Conservation (phyloP, 2,113 vertebrate species). For the Protobothrops flavoviridis region DNA sequence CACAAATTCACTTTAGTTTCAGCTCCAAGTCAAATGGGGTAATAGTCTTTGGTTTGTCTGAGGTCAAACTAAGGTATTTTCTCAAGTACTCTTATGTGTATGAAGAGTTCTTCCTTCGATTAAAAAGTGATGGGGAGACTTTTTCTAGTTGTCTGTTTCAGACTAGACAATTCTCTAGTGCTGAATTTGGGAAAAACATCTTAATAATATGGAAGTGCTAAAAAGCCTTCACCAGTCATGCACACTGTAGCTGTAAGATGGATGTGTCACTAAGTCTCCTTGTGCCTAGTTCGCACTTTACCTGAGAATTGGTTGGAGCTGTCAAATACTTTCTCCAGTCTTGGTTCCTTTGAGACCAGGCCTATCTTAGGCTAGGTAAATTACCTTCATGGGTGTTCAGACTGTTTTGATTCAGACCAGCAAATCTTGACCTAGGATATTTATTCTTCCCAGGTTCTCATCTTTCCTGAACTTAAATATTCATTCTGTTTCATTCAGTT, state of each 20-base stretch:
- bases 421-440: not conserved
- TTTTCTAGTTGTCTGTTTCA: not conserved
- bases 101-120: not conserved
- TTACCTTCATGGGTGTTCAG: not conserved
- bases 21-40: not conserved
- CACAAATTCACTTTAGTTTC: not conserved
- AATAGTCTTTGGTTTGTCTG: not conserved
- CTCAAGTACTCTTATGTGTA: not conserved
- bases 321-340: not conserved
- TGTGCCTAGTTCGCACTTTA: not conserved
- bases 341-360: not conserved
- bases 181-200: not conserved
- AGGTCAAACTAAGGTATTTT: not conserved
- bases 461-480: not conserved
- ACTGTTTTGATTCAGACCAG: not conserved
- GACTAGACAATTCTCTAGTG: not conserved
- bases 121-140: not conserved
- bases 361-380: not conserved
- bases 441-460: not conserved
- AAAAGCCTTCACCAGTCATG: not conserved
- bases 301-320: not conserved
- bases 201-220: not conserved
- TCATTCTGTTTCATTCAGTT: not conserved
- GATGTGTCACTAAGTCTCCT: not conserved
- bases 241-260: not conserved